Percentiles rank a stretch among this genome's conserved stretches.
phyloP scores from a whole-genome alignment of 1,140 invertebrate genomes.

The Ridgeia piscesae region DNA sequence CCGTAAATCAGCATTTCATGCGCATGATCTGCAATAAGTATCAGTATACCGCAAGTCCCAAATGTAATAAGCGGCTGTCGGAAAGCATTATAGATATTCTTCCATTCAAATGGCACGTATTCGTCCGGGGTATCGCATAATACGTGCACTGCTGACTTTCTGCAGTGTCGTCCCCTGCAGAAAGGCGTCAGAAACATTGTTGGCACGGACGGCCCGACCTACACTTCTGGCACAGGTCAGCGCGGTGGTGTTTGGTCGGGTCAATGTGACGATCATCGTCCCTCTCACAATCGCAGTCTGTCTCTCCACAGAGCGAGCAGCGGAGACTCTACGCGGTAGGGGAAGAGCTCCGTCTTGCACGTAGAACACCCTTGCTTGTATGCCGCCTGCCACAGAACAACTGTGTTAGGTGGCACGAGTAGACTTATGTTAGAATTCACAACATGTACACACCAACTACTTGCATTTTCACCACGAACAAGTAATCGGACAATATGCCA shows the following conservation, averaged over 20 bases:
- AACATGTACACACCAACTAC: background rate
- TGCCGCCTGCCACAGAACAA: slow-evolving; percentile 25
- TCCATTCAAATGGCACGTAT: background rate
- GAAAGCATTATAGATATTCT: background rate
- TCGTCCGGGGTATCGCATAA: background rate
- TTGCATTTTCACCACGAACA: too few species aligned
- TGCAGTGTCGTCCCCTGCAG: background rate
- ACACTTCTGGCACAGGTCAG: slow-evolving; percentile 38
- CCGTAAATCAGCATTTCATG: background rate
- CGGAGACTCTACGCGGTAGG: slow-evolving; percentile 35
- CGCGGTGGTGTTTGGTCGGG: slow-evolving; percentile 35
- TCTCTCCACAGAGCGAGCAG: slow-evolving; percentile 34
- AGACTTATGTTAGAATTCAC: background rate
- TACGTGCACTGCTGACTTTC: too few species aligned
- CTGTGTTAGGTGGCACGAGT: background rate
- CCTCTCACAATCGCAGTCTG: slow-evolving; percentile 30
- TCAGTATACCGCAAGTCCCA: background rate
- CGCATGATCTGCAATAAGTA: background rate
- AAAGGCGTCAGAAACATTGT: background rate
- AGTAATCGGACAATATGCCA: too few species aligned
- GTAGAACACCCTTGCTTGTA: slow-evolving; percentile 39
- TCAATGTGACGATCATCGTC: slow-evolving; percentile 31
- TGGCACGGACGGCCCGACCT: slow-evolving; percentile 31
- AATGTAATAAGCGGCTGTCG: background rate
- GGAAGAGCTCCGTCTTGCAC: slow-evolving; percentile 31